These are phyloP conservation scores for Pedetes capensis DNA, from an alignment of 2,113 vertebrate genomes.

Conservation along the genomic window DNA sequence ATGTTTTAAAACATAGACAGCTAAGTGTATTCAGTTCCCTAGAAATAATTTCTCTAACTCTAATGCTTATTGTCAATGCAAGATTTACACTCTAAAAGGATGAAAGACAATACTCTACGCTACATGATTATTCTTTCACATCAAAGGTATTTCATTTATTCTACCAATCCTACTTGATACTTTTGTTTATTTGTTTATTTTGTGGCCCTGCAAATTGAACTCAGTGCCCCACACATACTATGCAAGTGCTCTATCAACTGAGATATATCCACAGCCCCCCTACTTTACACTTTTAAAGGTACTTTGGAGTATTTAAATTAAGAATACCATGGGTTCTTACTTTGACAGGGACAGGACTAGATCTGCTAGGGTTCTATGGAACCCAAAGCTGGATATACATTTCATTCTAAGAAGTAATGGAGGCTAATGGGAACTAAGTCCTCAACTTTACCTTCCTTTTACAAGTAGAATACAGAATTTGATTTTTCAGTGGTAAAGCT, in stretches of 20 bases:
- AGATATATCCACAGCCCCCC: too few species aligned
- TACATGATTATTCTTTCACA: background rate
- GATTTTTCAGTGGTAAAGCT: background rate
- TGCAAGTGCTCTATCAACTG: too few species aligned
- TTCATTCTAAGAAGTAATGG: background rate
- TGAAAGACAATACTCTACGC: background rate
- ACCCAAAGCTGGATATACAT: background rate
- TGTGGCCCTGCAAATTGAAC: too few species aligned
- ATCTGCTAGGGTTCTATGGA: background rate
- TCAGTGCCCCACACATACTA: too few species aligned
- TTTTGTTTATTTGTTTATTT: too few species aligned
- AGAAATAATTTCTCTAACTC: conserved; percentile 6
- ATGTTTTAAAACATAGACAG: background rate
- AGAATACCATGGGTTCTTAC: background rate
- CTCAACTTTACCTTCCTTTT: background rate
- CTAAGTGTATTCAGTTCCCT: background rate
- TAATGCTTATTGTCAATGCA: background rate
- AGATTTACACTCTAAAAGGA: background rate
- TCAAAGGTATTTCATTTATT: background rate
- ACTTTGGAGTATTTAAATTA: background rate
- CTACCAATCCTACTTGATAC: background rate
- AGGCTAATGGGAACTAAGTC: background rate
- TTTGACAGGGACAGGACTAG: background rate
- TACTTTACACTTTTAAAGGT: background rate
- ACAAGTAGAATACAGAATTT: conserved; percentile 4